A percentile compares a stretch with the other conserved stretches of the same genome.
phyloP scores from a whole-genome alignment of 1,140 invertebrate species.

The Drosophila repleta region DNA sequence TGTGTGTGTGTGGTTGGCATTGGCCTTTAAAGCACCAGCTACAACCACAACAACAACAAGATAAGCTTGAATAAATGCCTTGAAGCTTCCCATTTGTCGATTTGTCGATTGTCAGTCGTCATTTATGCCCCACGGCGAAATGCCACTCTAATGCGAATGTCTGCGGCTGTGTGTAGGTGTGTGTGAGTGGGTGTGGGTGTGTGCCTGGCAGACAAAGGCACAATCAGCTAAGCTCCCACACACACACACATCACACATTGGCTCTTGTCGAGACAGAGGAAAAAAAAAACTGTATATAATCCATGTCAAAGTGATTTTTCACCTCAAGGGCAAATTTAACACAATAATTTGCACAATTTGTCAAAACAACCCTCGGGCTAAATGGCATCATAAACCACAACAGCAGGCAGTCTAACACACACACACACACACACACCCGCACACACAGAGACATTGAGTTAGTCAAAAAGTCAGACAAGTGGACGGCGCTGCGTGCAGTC shows the following conservation, averaged over 20 bases:
- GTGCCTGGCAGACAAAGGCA: constrained; percentile 58
- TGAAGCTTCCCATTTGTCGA: constrained; percentile 12
- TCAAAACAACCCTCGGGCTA: constrained; percentile 82
- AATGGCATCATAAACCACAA: constrained; percentile 74
- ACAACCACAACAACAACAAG: neutral
- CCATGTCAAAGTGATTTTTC: constrained; percentile 81
- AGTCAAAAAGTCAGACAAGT: constrained; percentile 42
- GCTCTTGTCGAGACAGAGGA: neutral
- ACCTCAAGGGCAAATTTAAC: constrained; percentile 83
- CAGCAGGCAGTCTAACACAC: constrained; percentile 42
- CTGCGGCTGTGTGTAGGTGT: neutral
- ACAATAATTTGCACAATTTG: constrained; percentile 83
- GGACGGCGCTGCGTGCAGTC: constrained; percentile 68
- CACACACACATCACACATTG: neutral
- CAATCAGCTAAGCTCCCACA: constrained; percentile 63
- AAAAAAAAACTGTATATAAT: constrained; percentile 35
- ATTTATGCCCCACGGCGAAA: constrained; percentile 40
- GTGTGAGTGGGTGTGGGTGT: constrained; percentile 18
- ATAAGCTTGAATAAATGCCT: constrained; percentile 5
- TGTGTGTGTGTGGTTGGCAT: constrained; percentile 41
- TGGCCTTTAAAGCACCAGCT: constrained; percentile 55
- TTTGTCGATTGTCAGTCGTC: constrained; percentile 35
- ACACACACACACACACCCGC: constrained; percentile 25
- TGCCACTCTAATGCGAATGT: neutral
- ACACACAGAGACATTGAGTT: constrained; percentile 12